These are phyloP conservation scores for Nesometra sesokonis DNA, from an alignment of 35 echinoderm and acorn worm genomes.

Conservation along the genomic window DNA sequence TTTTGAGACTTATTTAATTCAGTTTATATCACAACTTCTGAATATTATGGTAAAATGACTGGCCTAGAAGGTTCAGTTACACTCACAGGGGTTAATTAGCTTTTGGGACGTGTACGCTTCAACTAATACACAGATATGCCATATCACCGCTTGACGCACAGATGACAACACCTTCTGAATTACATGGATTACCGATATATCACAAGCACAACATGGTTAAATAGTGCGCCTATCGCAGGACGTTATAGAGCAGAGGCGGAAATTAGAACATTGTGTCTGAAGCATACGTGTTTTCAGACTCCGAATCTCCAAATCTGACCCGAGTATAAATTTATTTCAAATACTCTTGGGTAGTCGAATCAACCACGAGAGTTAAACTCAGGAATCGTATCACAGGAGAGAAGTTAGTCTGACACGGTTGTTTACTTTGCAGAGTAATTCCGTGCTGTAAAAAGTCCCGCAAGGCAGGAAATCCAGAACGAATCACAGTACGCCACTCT, in stretches of 20 bases:
- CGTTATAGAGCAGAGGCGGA: neutral
- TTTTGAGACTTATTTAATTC: too few relatives aligned
- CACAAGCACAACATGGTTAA: neutral
- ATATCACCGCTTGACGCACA: neutral
- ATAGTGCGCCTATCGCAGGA: neutral
- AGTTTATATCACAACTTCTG: too few relatives aligned
- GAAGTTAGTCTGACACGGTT: neutral
- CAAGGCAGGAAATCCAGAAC: neutral
- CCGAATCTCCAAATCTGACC: neutral
- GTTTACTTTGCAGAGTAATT: neutral
- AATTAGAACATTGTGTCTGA: neutral
- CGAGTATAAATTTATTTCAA: neutral
- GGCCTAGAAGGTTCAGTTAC: neutral
- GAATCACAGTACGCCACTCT: neutral
- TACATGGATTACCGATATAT: neutral
- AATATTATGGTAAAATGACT: neutral
- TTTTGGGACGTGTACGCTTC: neutral
- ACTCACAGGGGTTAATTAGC: neutral
- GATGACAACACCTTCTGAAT: neutral
- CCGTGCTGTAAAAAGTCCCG: neutral
- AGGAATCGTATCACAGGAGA: neutral
- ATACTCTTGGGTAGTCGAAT: neutral
- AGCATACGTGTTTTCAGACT: neutral
- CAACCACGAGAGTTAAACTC: neutral
- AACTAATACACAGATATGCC: neutral